Evolutionary conservation across 2,113 vertebrate genomes (phyloP).

Genomic region (Eonycteris spelaea): DNA sequence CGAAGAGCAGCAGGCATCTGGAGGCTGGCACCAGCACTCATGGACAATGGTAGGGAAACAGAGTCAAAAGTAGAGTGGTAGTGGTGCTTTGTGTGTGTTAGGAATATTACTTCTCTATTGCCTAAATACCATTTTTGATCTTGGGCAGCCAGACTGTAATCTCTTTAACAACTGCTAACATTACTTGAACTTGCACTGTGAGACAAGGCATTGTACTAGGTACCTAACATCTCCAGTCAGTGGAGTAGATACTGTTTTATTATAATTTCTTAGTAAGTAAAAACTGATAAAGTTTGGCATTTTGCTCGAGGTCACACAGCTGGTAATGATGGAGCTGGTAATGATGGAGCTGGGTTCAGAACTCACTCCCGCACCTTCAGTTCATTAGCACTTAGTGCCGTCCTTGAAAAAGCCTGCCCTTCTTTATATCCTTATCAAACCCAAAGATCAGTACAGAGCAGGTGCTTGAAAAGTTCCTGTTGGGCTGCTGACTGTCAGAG

Average conservation of each 20-base stretch:
- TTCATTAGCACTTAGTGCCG: neutral
- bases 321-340: neutral
- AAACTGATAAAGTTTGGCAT: neutral
- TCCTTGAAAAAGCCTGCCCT: neutral
- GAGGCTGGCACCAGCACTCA: neutral
- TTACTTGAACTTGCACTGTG: neutral
- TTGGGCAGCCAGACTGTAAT: neutral
- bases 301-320: neutral
- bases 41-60: neutral
- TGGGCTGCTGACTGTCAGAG: neutral
- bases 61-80: neutral
- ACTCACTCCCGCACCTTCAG: neutral
- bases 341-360: neutral
- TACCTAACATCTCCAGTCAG: neutral
- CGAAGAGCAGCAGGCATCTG: neutral
- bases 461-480: neutral
- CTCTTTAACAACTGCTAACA: neutral
- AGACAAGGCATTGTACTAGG: neutral
- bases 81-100: neutral
- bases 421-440: neutral
- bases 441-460: neutral
- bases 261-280: neutral
- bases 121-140: neutral
- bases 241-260: neutral
- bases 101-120: neutral